phyloP scores from a whole-genome alignment of 2,888 invertebrate genomes.

The Lysandra coridon region DNA sequence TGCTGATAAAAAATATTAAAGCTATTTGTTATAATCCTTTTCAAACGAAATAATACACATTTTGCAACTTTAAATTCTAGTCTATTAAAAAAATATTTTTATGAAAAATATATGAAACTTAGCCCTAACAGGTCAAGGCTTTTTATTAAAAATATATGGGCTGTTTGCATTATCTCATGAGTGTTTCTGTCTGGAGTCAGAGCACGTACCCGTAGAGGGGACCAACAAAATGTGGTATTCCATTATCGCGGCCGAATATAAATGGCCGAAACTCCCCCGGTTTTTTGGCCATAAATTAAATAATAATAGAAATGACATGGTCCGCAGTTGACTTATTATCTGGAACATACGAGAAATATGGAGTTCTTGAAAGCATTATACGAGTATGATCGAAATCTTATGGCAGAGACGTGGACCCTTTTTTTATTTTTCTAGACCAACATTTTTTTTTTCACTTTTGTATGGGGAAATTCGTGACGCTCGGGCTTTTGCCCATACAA shows the following conservation, averaged over 20 bases:
- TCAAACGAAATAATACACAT: too few relatives aligned
- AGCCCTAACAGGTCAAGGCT: background rate
- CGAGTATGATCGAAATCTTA: too few relatives aligned
- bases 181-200: conserved; percentile 15
- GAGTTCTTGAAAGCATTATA: background rate
- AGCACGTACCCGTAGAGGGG: conserved; percentile 18
- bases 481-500: too few relatives aligned
- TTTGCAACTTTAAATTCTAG: too few relatives aligned
- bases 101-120: background rate
- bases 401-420: too few relatives aligned
- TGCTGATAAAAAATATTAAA: background rate
- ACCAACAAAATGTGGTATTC: conserved; percentile 29
- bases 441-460: too few relatives aligned
- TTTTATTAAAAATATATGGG: background rate
- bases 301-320: background rate
- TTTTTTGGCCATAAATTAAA: conserved; percentile 18
- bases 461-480: too few relatives aligned
- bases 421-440: too few relatives aligned
- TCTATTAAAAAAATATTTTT: too few relatives aligned
- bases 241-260: conserved; percentile 15
- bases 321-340: background rate
- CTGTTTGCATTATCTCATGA: conserved; percentile 10
- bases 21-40: background rate
- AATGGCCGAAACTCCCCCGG: conserved; percentile 1
- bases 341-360: background rate